phyloP scores from a whole-genome alignment of 2,113 vertebrate species.

The Aspidoscelis tigris region DNA sequence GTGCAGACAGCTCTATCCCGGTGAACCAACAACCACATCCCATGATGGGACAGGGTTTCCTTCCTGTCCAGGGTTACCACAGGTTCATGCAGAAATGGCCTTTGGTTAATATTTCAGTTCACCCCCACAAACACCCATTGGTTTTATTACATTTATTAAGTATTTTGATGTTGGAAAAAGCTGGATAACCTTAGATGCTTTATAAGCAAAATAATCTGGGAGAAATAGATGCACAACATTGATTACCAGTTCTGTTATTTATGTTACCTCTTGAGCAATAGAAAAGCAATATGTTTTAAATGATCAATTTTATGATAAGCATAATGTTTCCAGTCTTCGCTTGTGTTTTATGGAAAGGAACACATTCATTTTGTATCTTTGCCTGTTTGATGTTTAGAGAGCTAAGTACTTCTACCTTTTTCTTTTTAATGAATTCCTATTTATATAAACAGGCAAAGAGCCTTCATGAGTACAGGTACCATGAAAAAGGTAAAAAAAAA shows the following conservation, averaged over 20 bases:
- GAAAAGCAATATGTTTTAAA: constrained; percentile 37
- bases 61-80: no score
- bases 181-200: background rate
- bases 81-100: background rate
- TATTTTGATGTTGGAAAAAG: background rate
- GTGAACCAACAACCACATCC: no score
- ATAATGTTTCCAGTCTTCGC: constrained; percentile 57
- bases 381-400: constrained; percentile 44
- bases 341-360: constrained; percentile 64
- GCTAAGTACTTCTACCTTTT: constrained; percentile 51
- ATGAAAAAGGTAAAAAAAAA: constrained; percentile 62
- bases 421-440: constrained; percentile 46
- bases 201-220: background rate
- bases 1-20: no score
- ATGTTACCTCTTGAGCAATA: constrained; percentile 31
- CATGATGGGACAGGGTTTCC: no score
- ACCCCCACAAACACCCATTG: background rate
- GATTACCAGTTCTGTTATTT: constrained; percentile 28
- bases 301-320: constrained; percentile 39
- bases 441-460: constrained; percentile 35
- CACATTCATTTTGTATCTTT: constrained; percentile 49
- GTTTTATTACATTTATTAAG: constrained; percentile 10
- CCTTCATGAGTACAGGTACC: background rate
- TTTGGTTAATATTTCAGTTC: background rate
- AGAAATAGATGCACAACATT: constrained; percentile 2